These are phyloP conservation scores for Drosophila anomalata DNA, from an alignment of 2,888 invertebrate species.

Conservation along the genomic window DNA sequence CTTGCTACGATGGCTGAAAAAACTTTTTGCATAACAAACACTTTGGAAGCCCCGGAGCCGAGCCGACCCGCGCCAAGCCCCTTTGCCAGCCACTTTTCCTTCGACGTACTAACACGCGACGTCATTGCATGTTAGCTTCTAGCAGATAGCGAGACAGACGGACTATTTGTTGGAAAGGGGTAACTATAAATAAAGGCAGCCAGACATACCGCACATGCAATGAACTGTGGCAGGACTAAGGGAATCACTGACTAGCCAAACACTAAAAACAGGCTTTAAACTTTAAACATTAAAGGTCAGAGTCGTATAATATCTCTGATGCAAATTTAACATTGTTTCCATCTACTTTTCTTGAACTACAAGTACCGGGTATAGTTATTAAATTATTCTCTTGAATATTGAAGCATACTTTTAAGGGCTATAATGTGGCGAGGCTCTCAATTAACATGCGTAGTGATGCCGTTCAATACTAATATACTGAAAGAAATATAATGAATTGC, in stretches of 20 bases:
- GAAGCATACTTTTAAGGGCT: too few relatives aligned
- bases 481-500: too few relatives aligned
- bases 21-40: constrained; percentile 75
- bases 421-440: background rate
- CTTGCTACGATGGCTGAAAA: constrained; percentile 34
- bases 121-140: constrained; percentile 62
- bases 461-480: too few relatives aligned
- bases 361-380: too few relatives aligned
- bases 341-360: too few relatives aligned
- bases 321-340: too few relatives aligned
- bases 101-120: constrained; percentile 56
- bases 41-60: constrained; percentile 27
- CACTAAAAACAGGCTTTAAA: background rate
- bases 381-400: too few relatives aligned
- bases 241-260: constrained; percentile 22
- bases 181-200: constrained; percentile 57
- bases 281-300: background rate
- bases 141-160: constrained; percentile 37
- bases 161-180: constrained; percentile 41
- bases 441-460: too few relatives aligned
- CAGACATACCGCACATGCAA: constrained; percentile 62
- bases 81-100: constrained; percentile 13
- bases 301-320: too few relatives aligned
- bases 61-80: background rate
- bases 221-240: constrained; percentile 49